These are phyloP conservation scores for Lasiurus cinereus DNA, from an alignment of 2,113 vertebrate species.

Conservation along the genomic window DNA sequence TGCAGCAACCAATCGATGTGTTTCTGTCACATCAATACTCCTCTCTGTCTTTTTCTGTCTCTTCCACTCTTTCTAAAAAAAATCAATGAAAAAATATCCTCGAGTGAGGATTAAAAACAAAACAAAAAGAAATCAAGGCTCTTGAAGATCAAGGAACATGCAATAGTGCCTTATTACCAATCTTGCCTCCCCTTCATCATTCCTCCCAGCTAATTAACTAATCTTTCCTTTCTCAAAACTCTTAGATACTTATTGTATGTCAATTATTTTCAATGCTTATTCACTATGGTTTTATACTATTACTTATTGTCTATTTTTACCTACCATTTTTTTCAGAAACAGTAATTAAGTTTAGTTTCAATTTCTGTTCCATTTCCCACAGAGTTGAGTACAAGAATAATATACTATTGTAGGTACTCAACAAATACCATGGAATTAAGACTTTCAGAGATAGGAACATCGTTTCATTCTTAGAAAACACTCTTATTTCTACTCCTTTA, in stretches of 20 bases:
- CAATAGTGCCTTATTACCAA: not conserved
- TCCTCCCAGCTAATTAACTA: not conserved
- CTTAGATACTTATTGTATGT: not conserved
- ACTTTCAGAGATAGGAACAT: not conserved
- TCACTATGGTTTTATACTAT: not conserved
- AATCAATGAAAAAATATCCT: too few relatives aligned
- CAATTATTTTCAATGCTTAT: not conserved
- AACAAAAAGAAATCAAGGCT: not conserved
- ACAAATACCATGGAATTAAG: not conserved
- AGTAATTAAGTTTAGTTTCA: not conserved
- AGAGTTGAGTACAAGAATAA: not conserved
- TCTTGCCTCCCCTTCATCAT: not conserved
- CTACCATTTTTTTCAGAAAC: not conserved
- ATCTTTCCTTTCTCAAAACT: not conserved
- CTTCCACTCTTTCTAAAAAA: too few relatives aligned
- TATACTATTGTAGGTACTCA: not conserved
- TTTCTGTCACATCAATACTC: too few relatives aligned
- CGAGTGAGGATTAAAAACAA: too few relatives aligned
- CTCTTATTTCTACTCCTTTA: not conserved
- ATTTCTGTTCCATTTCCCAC: not conserved
- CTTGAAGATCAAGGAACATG: not conserved
- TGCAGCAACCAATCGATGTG: too few relatives aligned
- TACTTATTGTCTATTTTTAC: not conserved
- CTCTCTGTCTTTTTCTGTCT: too few relatives aligned
- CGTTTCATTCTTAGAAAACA: not conserved